Conservation (phyloP, 2,888 invertebrate species). For the Mallateleia sp. region DNA sequence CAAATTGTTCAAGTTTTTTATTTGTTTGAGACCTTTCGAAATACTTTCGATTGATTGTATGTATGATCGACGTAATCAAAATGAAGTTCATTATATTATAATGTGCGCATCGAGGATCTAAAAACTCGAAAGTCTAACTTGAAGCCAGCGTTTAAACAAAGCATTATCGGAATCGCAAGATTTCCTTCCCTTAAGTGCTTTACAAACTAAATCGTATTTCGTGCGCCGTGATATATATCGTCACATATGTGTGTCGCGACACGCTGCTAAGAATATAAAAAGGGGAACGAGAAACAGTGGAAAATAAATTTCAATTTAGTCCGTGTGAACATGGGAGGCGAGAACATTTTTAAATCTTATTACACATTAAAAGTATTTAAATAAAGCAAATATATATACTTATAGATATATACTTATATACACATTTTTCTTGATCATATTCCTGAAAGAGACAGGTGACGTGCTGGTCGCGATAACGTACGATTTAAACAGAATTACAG, state of each 20-base stretch:
- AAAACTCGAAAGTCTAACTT: conserved; percentile 59
- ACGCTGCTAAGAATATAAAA: conserved; percentile 56
- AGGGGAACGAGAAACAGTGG: conserved; percentile 13
- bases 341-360: conserved; percentile 70
- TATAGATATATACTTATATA: conserved; percentile 65
- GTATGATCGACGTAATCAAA: conserved; percentile 17
- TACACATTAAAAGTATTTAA: too few species aligned
- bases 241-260: conserved; percentile 65
- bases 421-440: too few species aligned
- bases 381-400: too few species aligned
- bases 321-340: conserved; percentile 15
- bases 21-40: conserved; percentile 31
- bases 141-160: conserved; percentile 72
- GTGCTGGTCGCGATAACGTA: too few species aligned
- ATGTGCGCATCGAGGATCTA: conserved; percentile 26
- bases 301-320: conserved; percentile 49
- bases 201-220: conserved; percentile 83
- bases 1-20: conserved; percentile 37
- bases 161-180: conserved; percentile 84
- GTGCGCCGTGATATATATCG: conserved; percentile 61
- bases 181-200: conserved; percentile 89
- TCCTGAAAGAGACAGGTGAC: too few species aligned
- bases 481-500: too few species aligned
- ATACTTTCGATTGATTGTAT: conserved; percentile 19
- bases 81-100: conserved; percentile 32